Evolutionary conservation across 2,888 invertebrate species (phyloP).

Genomic region (Melipona beecheii): DNA sequence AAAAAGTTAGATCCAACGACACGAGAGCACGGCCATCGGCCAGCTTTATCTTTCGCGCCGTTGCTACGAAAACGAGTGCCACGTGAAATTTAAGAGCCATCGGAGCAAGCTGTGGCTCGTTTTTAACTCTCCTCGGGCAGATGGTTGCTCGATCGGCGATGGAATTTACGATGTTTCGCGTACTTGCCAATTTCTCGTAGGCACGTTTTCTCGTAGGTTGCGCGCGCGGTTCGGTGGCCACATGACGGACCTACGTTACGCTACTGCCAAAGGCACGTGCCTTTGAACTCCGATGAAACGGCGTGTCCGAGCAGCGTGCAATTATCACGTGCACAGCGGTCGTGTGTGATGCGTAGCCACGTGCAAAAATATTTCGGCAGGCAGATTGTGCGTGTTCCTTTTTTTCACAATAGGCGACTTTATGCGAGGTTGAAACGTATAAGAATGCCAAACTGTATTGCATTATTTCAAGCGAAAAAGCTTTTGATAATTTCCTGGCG

Average conservation of each 20-base stretch:
- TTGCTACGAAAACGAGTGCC: conserved; percentile 17
- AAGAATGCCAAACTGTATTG: not conserved
- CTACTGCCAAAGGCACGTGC: conserved; percentile 63
- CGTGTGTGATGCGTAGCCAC: not conserved
- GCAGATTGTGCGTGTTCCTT: not conserved
- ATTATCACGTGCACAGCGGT: not conserved
- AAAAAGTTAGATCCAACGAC: conserved; percentile 41
- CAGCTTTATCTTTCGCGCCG: conserved; percentile 46
- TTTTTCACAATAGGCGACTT: not conserved
- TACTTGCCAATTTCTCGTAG: conserved; percentile 45
- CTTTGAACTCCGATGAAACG: conserved; percentile 48
- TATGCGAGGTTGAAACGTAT: not conserved
- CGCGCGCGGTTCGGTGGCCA: conserved; percentile 43
- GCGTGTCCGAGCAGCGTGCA: conserved; percentile 36
- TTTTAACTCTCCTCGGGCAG: conserved; percentile 46
- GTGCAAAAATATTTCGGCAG: not conserved
- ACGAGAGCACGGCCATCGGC: conserved; percentile 22
- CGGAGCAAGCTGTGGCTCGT: conserved; percentile 44
- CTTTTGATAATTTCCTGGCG: not conserved
- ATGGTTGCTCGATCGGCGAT: conserved; percentile 55
- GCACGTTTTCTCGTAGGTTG: conserved; percentile 22
- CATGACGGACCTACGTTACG: conserved; percentile 45
- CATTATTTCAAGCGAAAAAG: not conserved
- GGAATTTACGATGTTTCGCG: conserved; percentile 45
- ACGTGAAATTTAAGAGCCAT: conserved; percentile 59